Percentiles rank a stretch among this genome's conserved stretches.
Evolutionary conservation across 2,797 vertebrate genomes (phyloP).

Genomic region (Rallus crepitans): DNA sequence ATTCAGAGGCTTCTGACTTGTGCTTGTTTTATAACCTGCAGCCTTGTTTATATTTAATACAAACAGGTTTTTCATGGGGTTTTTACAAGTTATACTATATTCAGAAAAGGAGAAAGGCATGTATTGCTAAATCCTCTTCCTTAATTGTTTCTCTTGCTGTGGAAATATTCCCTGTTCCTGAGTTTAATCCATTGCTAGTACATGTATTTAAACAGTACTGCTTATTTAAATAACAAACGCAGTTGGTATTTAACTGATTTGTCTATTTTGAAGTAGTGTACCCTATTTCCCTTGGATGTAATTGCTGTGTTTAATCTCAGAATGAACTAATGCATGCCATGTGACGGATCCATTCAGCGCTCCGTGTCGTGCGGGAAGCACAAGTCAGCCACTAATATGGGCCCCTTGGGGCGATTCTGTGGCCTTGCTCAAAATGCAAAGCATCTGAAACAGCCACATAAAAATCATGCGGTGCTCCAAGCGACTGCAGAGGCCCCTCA

Average conservation of each 20-base stretch:
- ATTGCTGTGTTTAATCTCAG: background rate
- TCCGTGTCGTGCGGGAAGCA: background rate
- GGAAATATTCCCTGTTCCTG: background rate
- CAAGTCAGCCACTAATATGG: background rate
- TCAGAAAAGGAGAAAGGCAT: background rate
- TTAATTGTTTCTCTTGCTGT: background rate
- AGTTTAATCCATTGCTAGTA: background rate
- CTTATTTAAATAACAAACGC: background rate
- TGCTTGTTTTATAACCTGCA: background rate
- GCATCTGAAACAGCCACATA: background rate
- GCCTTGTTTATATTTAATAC: background rate
- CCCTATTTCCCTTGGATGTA: background rate
- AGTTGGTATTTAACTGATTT: background rate
- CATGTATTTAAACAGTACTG: background rate
- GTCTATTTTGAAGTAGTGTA: background rate
- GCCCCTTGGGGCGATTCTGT: background rate
- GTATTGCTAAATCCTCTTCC: background rate
- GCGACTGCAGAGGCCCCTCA: background rate
- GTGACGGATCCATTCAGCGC: background rate
- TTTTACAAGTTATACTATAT: background rate
- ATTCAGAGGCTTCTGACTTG: background rate
- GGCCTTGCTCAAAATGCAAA: background rate
- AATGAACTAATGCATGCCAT: background rate
- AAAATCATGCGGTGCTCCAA: background rate
- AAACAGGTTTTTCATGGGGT: background rate